Conservation (phyloP, 2,888 invertebrate genomes). For the Cloeon dipterum region DNA sequence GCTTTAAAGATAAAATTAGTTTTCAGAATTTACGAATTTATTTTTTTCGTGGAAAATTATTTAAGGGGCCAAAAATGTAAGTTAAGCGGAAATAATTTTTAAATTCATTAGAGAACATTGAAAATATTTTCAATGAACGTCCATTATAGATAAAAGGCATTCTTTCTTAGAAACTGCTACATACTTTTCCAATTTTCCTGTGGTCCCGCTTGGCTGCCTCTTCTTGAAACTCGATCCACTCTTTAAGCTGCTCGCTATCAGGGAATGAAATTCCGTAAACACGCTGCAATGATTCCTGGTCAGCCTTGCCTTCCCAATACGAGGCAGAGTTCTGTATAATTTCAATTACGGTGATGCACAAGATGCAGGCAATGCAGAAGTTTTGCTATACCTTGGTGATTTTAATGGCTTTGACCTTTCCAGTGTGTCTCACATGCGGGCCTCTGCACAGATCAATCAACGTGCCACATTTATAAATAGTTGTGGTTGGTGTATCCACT, state of each 20-base stretch:
- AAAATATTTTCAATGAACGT: background rate
- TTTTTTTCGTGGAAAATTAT: too few species aligned
- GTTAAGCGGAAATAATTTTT: too few species aligned
- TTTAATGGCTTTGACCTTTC: constrained; percentile 83
- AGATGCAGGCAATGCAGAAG: background rate
- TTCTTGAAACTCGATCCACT: constrained; percentile 93
- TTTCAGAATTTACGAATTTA: too few species aligned
- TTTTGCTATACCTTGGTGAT: constrained; percentile 51
- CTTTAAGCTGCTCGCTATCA: constrained; percentile 84
- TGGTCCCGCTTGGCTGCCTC: constrained; percentile 95
- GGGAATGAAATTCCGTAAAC: constrained; percentile 97
- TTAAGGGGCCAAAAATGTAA: too few species aligned
- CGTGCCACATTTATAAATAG: constrained; percentile 89
- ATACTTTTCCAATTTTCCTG: constrained; percentile 66
- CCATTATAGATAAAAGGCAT: background rate
- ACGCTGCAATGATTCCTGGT: constrained; percentile 82
- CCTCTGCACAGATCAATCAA: constrained; percentile 93
- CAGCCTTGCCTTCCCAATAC: constrained; percentile 93
- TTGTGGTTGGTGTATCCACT: constrained; percentile 78
- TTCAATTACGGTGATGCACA: background rate
- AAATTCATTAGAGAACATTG: too few species aligned
- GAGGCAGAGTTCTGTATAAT: constrained; percentile 35
- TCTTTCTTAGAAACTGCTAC: too few species aligned
- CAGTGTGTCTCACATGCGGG: constrained; percentile 92
- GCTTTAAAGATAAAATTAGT: too few species aligned